These are phyloP conservation scores for Aproaerema taeniolella DNA, from an alignment of 2,888 invertebrate species.

Conservation along the genomic window DNA sequence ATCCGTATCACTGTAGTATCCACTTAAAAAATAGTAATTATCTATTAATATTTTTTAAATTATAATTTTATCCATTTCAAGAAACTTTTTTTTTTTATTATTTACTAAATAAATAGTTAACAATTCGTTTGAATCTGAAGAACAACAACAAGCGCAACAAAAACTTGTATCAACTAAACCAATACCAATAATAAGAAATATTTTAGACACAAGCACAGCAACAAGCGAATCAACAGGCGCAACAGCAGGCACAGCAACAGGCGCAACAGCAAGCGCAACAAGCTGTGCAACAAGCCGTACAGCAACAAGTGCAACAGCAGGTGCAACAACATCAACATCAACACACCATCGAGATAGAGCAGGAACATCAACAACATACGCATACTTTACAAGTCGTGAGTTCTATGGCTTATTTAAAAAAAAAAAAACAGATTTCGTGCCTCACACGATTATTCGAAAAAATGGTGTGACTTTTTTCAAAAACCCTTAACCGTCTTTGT, in stretches of 20 bases:
- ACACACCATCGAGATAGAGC: constrained; percentile 48
- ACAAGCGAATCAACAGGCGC: constrained; percentile 35
- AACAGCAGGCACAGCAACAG: constrained; percentile 46
- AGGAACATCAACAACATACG: constrained; percentile 68
- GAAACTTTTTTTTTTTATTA: no score
- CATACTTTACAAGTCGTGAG: constrained; percentile 71
- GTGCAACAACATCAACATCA: constrained; percentile 47
- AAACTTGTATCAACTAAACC: not conserved
- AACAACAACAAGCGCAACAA: not conserved
- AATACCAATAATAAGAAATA: not conserved
- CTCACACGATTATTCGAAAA: no score
- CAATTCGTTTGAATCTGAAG: no score
- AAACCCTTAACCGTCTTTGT: no score
- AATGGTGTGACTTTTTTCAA: no score
- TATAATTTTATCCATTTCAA: no score
- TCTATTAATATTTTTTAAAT: no score
- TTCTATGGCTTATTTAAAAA: constrained; percentile 16
- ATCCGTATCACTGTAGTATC: no score
- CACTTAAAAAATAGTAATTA: no score
- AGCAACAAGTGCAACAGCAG: constrained; percentile 34
- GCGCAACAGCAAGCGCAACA: constrained; percentile 47
- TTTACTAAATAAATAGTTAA: no score
- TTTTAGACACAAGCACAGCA: constrained; percentile 33
- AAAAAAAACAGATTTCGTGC: no score
- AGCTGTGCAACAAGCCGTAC: constrained; percentile 43